A percentile compares a stretch with the other conserved stretches of the same genome.
phyloP scores from a whole-genome alignment of 2,113 vertebrate species.

The Artemisiospiza belli region DNA sequence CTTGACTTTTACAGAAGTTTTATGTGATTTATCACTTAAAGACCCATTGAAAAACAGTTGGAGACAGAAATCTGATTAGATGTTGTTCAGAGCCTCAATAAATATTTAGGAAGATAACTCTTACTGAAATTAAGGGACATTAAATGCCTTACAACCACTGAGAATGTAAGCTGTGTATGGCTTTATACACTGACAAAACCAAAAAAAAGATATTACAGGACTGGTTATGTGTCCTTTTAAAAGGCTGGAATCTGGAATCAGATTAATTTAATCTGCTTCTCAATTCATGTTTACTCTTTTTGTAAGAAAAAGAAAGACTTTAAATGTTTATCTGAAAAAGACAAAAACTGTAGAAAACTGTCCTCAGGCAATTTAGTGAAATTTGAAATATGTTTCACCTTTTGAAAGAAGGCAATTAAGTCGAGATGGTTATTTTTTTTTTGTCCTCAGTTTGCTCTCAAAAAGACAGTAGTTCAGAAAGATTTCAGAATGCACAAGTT shows the following conservation, averaged over 20 bases:
- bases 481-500: background rate
- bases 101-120: background rate
- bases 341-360: background rate
- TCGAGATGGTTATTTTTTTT: background rate
- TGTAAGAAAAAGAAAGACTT: background rate
- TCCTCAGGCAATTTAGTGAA: background rate
- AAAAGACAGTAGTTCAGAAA: background rate
- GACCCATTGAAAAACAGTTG: background rate
- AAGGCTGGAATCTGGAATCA: background rate
- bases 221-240: background rate
- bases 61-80: constrained; percentile 13
- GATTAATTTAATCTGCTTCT: background rate
- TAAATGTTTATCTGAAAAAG: background rate
- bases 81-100: background rate
- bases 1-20: background rate
- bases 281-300: background rate
- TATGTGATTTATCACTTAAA: background rate
- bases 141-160: background rate
- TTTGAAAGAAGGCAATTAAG: background rate
- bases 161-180: background rate
- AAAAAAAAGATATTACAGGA: background rate
- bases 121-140: background rate
- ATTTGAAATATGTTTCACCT: background rate
- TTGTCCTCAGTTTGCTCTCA: background rate
- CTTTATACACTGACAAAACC: background rate